These are phyloP conservation scores for Globia sparganii DNA, from an alignment of 2,888 invertebrate species.

Conservation along the genomic window DNA sequence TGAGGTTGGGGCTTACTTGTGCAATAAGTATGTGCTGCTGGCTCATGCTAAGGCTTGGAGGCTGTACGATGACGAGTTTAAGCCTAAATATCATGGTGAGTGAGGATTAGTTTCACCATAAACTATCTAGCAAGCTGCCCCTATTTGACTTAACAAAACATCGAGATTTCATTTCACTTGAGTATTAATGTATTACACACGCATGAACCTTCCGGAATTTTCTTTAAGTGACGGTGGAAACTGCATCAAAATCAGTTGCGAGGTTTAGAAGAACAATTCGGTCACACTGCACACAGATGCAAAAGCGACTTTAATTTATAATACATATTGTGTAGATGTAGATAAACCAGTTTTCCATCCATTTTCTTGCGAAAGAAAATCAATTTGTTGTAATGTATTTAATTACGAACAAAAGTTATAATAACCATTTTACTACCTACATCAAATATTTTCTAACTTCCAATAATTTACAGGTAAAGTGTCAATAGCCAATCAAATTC, in stretches of 20 bases:
- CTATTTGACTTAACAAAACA: no score
- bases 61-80: constrained; percentile 90
- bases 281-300: no score
- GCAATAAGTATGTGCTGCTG: constrained; percentile 91
- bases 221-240: no score
- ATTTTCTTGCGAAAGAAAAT: not conserved
- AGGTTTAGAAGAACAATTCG: no score
- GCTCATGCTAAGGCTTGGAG: constrained; percentile 92
- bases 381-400: not conserved
- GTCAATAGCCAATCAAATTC: constrained; percentile 68
- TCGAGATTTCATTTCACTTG: no score
- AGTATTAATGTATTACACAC: no score
- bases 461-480: constrained; percentile 70
- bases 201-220: no score
- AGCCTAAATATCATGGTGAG: constrained; percentile 67
- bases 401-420: no score
- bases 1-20: constrained; percentile 90
- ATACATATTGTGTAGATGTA: no score
- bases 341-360: not conserved
- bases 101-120: not conserved
- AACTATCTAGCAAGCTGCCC: not conserved
- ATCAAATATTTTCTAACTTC: not conserved
- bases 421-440: not conserved
- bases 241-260: no score
- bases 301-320: no score